Evolutionary conservation across 2,113 vertebrate genomes (phyloP).

Genomic region (Amazona vittata): DNA sequence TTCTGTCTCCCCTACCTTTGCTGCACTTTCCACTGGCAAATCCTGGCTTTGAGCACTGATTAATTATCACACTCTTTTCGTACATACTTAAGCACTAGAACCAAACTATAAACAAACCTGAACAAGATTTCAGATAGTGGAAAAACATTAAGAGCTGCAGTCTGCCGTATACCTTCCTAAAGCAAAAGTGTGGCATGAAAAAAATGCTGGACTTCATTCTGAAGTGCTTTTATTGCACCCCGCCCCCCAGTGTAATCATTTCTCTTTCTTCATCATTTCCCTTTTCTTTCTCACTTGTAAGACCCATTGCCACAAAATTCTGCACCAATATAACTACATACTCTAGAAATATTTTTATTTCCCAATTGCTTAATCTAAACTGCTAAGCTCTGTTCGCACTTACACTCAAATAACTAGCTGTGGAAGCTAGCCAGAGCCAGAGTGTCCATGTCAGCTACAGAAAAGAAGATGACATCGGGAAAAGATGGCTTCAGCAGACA

Average conservation of each 20-base stretch:
- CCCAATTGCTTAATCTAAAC: neutral
- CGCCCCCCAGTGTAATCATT: fast-evolving
- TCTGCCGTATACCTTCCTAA: neutral
- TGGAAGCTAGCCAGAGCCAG: neutral
- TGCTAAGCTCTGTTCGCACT: neutral
- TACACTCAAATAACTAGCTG: neutral
- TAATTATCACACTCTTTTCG: neutral
- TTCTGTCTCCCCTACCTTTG: neutral
- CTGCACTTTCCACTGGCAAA: neutral
- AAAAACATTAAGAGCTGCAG: neutral
- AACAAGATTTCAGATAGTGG: neutral
- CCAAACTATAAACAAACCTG: neutral
- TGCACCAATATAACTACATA: neutral
- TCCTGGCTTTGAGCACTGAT: neutral
- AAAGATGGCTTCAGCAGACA: neutral
- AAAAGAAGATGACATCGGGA: neutral
- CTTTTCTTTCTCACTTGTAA: neutral
- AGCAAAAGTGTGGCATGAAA: neutral
- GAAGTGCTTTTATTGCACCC: neutral
- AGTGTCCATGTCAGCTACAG: neutral
- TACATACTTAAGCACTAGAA: neutral
- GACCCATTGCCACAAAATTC: neutral
- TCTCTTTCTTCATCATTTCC: neutral
- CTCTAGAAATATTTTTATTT: neutral
- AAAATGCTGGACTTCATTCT: neutral